Percentiles rank a stretch among this genome's conserved stretches.
Conservation (phyloP, 2,888 invertebrate species). For the Choristoneura rosaceana region DNA sequence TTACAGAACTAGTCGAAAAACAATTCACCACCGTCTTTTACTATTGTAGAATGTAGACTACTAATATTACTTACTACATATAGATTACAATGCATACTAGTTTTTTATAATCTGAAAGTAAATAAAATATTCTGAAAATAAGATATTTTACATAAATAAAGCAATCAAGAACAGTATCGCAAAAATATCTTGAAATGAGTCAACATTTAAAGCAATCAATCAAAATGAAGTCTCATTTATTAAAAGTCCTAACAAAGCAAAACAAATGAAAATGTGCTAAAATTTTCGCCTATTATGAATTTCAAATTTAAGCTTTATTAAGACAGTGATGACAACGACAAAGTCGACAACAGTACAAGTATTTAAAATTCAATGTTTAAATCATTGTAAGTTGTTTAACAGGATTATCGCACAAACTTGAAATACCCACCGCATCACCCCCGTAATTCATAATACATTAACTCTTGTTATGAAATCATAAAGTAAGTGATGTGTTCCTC, state of each 20-base stretch:
- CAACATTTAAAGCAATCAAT: constrained; percentile 3
- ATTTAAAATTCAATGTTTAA: constrained; percentile 4
- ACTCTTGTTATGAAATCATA: neutral
- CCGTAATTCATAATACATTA: neutral
- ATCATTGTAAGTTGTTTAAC: constrained; percentile 1
- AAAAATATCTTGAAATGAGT: neutral
- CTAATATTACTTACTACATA: no score
- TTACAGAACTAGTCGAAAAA: no score
- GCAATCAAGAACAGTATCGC: no score
- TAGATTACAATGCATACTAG: neutral
- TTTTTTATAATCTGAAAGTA: neutral
- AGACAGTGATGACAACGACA: constrained; percentile 1
- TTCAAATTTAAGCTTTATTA: constrained; percentile 25
- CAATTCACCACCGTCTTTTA: no score
- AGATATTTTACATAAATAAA: no score
- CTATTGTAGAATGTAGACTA: no score
- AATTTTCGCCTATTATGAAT: constrained; percentile 16
- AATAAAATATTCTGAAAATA: no score
- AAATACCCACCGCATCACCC: neutral
- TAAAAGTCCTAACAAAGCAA: constrained; percentile 4
- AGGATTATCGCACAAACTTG: neutral
- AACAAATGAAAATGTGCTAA: constrained; percentile 9
- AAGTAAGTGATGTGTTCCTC: neutral
- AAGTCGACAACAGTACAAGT: constrained; percentile 2
- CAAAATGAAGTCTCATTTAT: constrained; percentile 3